Conservation (phyloP, 2,113 vertebrate species). For the Grammomys surdaster region DNA sequence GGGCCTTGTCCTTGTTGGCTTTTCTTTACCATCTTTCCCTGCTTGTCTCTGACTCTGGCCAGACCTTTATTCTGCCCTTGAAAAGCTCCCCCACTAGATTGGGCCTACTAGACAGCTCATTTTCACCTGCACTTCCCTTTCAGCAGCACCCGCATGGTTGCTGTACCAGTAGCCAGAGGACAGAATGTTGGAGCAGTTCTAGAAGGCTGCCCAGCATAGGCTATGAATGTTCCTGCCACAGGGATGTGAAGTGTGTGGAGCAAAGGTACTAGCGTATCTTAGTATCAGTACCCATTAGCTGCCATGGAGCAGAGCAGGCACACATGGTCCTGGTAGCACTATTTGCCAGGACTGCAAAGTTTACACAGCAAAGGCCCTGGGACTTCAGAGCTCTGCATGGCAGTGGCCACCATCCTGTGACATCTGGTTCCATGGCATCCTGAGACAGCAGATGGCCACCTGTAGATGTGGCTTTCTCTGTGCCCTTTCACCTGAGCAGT, state of each 20-base stretch:
- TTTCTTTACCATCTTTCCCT: not conserved
- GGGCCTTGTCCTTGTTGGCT: not conserved
- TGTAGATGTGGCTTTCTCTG: not conserved
- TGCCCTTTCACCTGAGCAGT: not conserved
- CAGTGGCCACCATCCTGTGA: not conserved
- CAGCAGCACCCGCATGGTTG: not conserved
- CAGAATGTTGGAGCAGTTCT: not conserved
- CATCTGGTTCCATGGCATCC: not conserved
- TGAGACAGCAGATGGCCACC: not conserved
- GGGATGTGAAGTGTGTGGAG: not conserved
- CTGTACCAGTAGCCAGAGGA: not conserved
- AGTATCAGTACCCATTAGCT: not conserved
- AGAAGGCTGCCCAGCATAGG: not conserved
- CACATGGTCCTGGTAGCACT: not conserved
- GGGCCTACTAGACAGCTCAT: not conserved
- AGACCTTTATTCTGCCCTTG: not conserved
- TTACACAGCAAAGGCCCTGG: not conserved
- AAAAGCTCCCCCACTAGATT: not conserved
- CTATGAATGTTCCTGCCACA: not conserved
- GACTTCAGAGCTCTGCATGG: fast-evolving
- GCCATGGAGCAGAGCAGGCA: not conserved
- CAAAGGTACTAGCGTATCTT: not conserved
- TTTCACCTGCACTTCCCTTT: not conserved
- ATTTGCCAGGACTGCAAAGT: not conserved
- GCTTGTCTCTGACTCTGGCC: not conserved